A percentile compares a stretch with the other conserved stretches of the same genome.
These are phyloP conservation scores for Acanthococcus lagerstroemiae DNA, from an alignment of 2,888 invertebrate species.

Conservation along the genomic window DNA sequence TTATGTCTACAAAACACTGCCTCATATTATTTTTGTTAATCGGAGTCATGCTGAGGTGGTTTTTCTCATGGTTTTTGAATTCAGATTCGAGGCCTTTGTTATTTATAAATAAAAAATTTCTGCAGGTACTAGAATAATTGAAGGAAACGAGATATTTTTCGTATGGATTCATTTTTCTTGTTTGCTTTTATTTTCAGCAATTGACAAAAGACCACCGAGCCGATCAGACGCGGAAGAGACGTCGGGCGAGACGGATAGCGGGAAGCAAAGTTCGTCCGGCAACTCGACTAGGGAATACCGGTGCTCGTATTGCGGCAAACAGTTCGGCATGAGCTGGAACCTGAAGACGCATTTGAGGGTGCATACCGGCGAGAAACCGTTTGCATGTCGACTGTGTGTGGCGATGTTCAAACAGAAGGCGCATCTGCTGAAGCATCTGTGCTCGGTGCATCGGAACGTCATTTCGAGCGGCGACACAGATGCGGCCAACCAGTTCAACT, in stretches of 20 bases:
- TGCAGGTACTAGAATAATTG: too few species aligned
- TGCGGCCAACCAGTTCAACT: conserved; percentile 59
- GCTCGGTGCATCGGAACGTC: conserved; percentile 79
- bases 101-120: too few species aligned
- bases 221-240: conserved; percentile 31
- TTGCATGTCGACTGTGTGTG: conserved; percentile 75
- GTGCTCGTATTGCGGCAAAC: conserved; percentile 81
- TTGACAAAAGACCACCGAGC: conserved; percentile 21
- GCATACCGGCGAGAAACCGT: conserved; percentile 80
- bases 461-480: conserved; percentile 71
- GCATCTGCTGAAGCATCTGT: conserved; percentile 74
- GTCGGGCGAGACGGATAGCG: conserved; percentile 4
- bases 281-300: conserved; percentile 64
- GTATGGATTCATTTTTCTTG: too few species aligned
- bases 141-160: too few species aligned
- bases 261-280: conserved; percentile 40
- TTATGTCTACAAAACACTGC: too few species aligned
- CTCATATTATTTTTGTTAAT: too few species aligned
- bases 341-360: conserved; percentile 78
- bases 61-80: too few species aligned
- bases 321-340: conserved; percentile 89
- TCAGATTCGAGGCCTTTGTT: too few species aligned
- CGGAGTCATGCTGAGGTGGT: too few species aligned
- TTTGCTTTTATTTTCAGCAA: conserved; percentile 6
- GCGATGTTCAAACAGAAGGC: conserved; percentile 90